Conservation (phyloP, 2,113 vertebrate genomes). For the Pimephales promelas region DNA sequence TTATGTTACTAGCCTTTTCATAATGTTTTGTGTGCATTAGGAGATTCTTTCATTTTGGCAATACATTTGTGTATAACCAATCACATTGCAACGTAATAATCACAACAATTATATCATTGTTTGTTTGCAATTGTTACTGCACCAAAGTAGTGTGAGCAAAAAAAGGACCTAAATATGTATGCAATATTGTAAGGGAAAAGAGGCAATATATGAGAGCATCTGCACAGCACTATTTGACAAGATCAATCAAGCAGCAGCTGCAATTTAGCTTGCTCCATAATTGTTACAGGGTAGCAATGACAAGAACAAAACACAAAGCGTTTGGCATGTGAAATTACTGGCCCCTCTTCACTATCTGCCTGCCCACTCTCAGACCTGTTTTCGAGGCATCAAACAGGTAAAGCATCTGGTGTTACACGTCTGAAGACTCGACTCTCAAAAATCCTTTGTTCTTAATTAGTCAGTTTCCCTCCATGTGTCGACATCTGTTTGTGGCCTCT, state of each 20-base stretch:
- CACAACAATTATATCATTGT: background rate
- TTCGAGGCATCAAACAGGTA: background rate
- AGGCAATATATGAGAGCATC: background rate
- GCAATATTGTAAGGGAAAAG: background rate
- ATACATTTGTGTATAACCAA: background rate
- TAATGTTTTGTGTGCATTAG: too few relatives aligned
- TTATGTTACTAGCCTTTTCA: background rate
- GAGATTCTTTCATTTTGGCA: background rate
- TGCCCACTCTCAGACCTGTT: slow-evolving; percentile 2
- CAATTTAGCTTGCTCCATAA: background rate
- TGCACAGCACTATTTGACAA: background rate
- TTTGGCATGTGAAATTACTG: background rate
- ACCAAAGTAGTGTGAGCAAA: background rate
- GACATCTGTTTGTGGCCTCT: slow-evolving; percentile 29
- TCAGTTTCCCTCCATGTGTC: slow-evolving; percentile 27
- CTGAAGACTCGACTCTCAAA: background rate
- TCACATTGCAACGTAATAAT: background rate
- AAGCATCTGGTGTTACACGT: background rate
- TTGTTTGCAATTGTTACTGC: too few relatives aligned
- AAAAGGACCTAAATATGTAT: background rate
- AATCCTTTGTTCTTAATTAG: slow-evolving; percentile 20
- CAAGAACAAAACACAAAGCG: slow-evolving; percentile 19
- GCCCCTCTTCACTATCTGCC: background rate
- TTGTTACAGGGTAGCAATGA: background rate
- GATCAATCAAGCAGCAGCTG: background rate